phyloP scores from a whole-genome alignment of 1,140 invertebrate species.

The Hydropsyche tenuis region DNA sequence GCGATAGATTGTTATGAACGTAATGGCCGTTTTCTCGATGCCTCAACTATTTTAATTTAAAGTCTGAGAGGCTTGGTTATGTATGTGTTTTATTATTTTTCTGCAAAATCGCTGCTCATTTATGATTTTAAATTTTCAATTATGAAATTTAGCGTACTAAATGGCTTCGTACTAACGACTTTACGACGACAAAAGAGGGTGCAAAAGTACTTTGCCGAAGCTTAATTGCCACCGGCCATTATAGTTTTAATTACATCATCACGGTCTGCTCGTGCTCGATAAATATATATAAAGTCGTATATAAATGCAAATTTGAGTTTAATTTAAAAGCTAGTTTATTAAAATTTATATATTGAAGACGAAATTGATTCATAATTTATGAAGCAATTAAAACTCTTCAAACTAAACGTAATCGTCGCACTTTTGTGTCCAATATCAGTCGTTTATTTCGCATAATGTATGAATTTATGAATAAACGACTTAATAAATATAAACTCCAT shows the following conservation, averaged over 20 bases:
- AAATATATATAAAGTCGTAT: slow-evolving; percentile 2
- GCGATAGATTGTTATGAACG: no score
- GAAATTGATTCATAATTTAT: background rate
- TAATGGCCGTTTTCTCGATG: no score
- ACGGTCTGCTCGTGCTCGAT: slow-evolving; percentile 48
- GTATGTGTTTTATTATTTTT: no score
- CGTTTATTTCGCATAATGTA: no score
- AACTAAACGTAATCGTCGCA: no score
- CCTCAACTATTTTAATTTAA: no score
- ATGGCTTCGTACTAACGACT: slow-evolving; percentile 16
- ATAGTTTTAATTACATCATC: slow-evolving; percentile 50
- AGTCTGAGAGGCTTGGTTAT: no score
- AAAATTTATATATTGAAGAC: background rate
- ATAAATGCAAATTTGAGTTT: no score
- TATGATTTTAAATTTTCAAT: slow-evolving; percentile 21
- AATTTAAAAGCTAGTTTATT: background rate
- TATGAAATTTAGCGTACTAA: slow-evolving; percentile 28
- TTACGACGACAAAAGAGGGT: slow-evolving; percentile 31
- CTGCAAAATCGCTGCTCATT: background rate
- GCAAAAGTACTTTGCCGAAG: slow-evolving; percentile 23
- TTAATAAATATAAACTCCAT: no score
- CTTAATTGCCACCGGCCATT: slow-evolving; percentile 48
- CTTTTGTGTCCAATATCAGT: no score
- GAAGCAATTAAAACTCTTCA: no score
- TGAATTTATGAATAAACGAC: no score